phyloP scores from a whole-genome alignment of 2,888 invertebrate species.

The Alloscopus bannaensis region DNA sequence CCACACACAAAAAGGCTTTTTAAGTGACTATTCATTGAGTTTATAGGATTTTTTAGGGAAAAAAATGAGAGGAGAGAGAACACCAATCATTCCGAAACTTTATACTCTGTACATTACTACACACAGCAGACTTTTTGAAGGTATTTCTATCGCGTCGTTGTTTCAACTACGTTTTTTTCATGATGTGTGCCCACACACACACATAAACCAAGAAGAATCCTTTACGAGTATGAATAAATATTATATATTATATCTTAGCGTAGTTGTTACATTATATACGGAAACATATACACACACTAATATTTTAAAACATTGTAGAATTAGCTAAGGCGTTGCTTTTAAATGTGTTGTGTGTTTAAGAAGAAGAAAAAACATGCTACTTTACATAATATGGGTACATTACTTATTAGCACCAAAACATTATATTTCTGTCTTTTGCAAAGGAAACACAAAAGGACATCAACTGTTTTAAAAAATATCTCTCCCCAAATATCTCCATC shows the following conservation, averaged over 20 bases:
- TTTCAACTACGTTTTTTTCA: too few relatives aligned
- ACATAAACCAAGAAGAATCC: too few relatives aligned
- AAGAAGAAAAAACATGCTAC: too few relatives aligned
- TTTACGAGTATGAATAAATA: too few relatives aligned
- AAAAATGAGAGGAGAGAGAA: too few relatives aligned
- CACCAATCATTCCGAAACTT: slow-evolving; percentile 56
- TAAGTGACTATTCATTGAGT: slow-evolving; percentile 16
- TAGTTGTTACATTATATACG: not conserved
- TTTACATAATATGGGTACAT: too few relatives aligned
- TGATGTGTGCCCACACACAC: too few relatives aligned
- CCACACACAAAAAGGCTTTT: not conserved
- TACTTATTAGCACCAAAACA: too few relatives aligned
- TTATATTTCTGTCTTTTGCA: too few relatives aligned
- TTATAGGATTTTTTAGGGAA: slow-evolving; percentile 40
- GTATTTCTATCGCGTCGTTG: not conserved
- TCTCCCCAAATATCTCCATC: not conserved
- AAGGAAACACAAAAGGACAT: too few relatives aligned
- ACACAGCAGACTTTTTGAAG: not conserved
- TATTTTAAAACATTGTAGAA: not conserved
- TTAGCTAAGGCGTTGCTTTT: slow-evolving; percentile 4
- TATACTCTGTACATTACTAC: not conserved
- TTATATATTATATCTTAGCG: not conserved
- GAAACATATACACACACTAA: not conserved
- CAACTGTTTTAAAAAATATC: not conserved
- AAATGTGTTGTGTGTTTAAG: too few relatives aligned